Conservation (phyloP, 2,888 invertebrate species). For the Pediacus dermestoides region DNA sequence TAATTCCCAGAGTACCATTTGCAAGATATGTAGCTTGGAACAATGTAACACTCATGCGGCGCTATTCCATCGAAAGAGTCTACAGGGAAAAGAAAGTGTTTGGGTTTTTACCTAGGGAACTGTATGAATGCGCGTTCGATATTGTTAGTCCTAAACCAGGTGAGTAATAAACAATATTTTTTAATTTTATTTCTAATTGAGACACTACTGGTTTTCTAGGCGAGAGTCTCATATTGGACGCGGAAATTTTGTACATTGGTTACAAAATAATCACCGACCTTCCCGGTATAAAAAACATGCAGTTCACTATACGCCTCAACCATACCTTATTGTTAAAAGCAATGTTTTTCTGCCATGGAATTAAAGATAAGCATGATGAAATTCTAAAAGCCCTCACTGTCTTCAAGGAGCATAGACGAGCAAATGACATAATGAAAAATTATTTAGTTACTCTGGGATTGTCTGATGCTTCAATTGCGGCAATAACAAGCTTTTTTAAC, state of each 20-base stretch:
- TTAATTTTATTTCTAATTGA: background rate
- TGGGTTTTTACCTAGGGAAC: slow-evolving; percentile 85
- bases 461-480: slow-evolving; percentile 62
- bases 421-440: slow-evolving; percentile 61
- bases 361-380: slow-evolving; percentile 64
- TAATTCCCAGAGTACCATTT: slow-evolving; percentile 60
- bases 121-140: slow-evolving; percentile 90
- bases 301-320: slow-evolving; percentile 70
- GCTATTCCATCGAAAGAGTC: slow-evolving; percentile 84
- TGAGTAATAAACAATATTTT: slow-evolving; percentile 28
- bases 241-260: slow-evolving; percentile 77
- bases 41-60: slow-evolving; percentile 70
- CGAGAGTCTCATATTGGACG: slow-evolving; percentile 70
- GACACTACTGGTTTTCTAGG: slow-evolving; percentile 54
- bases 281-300: slow-evolving; percentile 60
- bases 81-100: slow-evolving; percentile 75
- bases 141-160: slow-evolving; percentile 76
- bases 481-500: slow-evolving; percentile 64
- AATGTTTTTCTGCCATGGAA: slow-evolving; percentile 74
- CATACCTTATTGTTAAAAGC: slow-evolving; percentile 74
- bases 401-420: slow-evolving; percentile 54
- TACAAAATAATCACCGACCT: slow-evolving; percentile 71
- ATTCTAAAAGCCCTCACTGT: slow-evolving; percentile 46
- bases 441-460: slow-evolving; percentile 66
- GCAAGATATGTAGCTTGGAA: slow-evolving; percentile 80